Percentiles rank a stretch among this genome's conserved stretches.
These are phyloP conservation scores for Siderastrea siderea DNA, from an alignment of 92 coral and sea anemone species.

Conservation along the genomic window DNA sequence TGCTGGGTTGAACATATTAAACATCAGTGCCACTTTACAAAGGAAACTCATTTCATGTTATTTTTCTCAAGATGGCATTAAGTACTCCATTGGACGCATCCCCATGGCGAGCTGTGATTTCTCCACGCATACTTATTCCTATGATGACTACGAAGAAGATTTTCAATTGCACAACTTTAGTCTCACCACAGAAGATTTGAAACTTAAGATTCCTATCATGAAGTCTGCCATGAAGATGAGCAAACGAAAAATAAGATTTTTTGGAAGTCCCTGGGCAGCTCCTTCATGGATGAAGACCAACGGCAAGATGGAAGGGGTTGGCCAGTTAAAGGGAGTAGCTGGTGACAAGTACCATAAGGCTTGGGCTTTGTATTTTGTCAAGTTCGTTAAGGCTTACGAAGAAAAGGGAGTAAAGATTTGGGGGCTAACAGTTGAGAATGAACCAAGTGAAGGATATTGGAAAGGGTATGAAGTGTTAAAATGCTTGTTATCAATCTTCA, in stretches of 20 bases:
- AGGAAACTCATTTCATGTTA: constrained; percentile 80
- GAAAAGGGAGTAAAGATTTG: constrained; percentile 82
- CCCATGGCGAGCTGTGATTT: constrained; percentile 99
- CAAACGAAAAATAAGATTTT: constrained; percentile 74
- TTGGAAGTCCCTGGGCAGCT: constrained; percentile 99
- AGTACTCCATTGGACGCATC: constrained; percentile 95
- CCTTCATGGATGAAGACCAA: constrained; percentile 98
- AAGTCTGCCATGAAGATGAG: constrained; percentile 83
- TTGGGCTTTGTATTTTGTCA: constrained; percentile 98
- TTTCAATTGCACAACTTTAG: constrained; percentile 83
- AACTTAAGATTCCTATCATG: constrained; percentile 89
- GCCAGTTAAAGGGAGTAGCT: constrained; percentile 82
- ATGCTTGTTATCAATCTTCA: too few relatives aligned
- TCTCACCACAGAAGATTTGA: constrained; percentile 83
- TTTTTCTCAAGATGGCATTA: constrained; percentile 85
- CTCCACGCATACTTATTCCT: constrained; percentile 92
- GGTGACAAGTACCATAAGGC: constrained; percentile 93
- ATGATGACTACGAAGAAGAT: constrained; percentile 91
- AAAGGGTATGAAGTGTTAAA: constrained; percentile 73
- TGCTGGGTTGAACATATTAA: constrained; percentile 90
- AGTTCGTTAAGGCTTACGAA: constrained; percentile 90
- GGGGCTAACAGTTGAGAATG: constrained; percentile 98
- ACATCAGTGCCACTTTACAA: constrained; percentile 84
- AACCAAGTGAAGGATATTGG: constrained; percentile 88
- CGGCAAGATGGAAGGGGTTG: constrained; percentile 89